A percentile compares a stretch with the other conserved stretches of the same genome.
Conservation (phyloP, 2,797 vertebrate genomes). For the Synanceia verrucosa region DNA sequence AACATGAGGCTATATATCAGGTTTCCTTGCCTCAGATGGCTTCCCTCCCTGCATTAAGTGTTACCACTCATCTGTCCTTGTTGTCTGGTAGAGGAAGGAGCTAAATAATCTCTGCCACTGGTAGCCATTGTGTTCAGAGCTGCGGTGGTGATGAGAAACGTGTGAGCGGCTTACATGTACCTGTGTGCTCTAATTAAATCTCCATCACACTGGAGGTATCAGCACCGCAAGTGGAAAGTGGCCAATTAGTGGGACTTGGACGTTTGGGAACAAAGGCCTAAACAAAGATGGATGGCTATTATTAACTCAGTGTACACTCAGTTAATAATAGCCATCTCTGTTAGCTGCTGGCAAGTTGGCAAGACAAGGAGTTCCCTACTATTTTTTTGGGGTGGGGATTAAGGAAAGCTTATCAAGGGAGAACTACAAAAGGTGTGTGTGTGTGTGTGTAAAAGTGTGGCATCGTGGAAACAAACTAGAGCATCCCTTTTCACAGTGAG, state of each 20-base stretch:
- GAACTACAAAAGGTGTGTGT: constrained; percentile 45
- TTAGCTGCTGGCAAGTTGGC: constrained; percentile 46
- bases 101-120: constrained; percentile 22
- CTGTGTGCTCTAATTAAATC: constrained; percentile 45
- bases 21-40: background rate
- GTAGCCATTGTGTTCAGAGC: background rate
- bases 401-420: constrained; percentile 45
- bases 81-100: constrained; percentile 21
- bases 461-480: constrained; percentile 35
- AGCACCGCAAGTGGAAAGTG: constrained; percentile 43
- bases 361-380: constrained; percentile 52
- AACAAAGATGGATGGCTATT: constrained; percentile 68
- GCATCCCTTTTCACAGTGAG: constrained; percentile 14
- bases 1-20: background rate
- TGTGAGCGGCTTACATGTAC: constrained; percentile 8
- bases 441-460: constrained; percentile 20
- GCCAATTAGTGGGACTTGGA: constrained; percentile 51
- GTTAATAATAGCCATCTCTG: no score
- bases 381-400: constrained; percentile 52
- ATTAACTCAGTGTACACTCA: constrained; percentile 69
- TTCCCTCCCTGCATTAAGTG: background rate
- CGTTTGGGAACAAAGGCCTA: constrained; percentile 57
- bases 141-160: constrained; percentile 1
- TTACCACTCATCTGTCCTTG: constrained; percentile 1
- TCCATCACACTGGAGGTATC: constrained; percentile 43